These are phyloP conservation scores for Drosophila nigrodunni DNA, from an alignment of 1,140 invertebrate species.

Conservation along the genomic window DNA sequence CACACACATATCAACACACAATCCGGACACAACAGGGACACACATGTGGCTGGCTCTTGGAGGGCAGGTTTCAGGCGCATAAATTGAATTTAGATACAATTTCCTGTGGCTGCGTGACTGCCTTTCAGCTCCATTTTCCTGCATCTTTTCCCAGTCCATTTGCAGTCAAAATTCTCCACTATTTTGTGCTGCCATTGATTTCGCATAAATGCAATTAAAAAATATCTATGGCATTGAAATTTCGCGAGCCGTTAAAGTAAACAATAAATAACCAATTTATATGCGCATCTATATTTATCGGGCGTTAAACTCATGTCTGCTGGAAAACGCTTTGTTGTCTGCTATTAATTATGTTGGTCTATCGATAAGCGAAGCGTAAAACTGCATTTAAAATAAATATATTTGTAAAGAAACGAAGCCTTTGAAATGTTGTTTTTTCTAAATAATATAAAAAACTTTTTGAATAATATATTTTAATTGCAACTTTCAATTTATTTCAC, in stretches of 20 bases:
- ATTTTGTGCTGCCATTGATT: conserved; percentile 28
- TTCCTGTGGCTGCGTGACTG: conserved; percentile 78
- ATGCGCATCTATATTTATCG: conserved; percentile 76
- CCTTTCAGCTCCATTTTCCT: conserved; percentile 28
- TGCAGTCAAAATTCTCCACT: not conserved
- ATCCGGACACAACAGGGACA: conserved; percentile 20
- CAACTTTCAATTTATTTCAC: too few species aligned
- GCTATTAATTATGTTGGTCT: conserved; percentile 65
- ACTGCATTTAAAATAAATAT: not conserved
- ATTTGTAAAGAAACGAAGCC: not conserved
- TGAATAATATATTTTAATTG: too few species aligned
- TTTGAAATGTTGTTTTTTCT: too few species aligned
- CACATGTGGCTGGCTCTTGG: conserved; percentile 40
- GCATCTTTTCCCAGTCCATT: not conserved
- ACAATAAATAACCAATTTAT: conserved; percentile 81
- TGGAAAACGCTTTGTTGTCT: conserved; percentile 8
- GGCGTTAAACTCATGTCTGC: conserved; percentile 23
- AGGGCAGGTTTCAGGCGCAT: conserved; percentile 57
- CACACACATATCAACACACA: conserved; percentile 2
- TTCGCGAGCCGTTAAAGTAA: conserved; percentile 45
- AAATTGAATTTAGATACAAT: conserved; percentile 83
- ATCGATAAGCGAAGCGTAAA: conserved; percentile 25
- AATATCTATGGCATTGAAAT: conserved; percentile 47
- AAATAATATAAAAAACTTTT: too few species aligned
- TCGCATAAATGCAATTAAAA: conserved; percentile 59